These are phyloP conservation scores for Dromiciops gliroides DNA, from an alignment of 2,113 vertebrate species.

Conservation along the genomic window DNA sequence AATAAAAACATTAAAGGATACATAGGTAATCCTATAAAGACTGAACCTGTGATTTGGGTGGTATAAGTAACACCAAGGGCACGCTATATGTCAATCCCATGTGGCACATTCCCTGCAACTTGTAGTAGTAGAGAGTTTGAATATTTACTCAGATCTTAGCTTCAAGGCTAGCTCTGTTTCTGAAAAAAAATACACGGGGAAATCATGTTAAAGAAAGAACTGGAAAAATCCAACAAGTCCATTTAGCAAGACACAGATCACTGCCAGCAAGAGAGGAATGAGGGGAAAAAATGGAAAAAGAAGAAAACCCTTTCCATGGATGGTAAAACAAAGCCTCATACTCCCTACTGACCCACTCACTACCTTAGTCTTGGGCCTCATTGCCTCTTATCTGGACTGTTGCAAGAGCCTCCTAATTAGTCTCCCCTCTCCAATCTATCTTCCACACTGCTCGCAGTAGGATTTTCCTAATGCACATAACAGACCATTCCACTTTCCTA, in stretches of 20 bases:
- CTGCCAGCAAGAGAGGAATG: not conserved
- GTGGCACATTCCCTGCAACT: not conserved
- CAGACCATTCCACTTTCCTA: not conserved
- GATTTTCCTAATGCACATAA: not conserved
- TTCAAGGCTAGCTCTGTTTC: not conserved
- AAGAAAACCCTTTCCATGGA: not conserved
- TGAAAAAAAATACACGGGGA: not conserved
- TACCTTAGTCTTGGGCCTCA: not conserved
- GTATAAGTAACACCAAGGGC: not conserved
- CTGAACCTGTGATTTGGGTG: too few species aligned
- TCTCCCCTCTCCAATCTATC: not conserved
- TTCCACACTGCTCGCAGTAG: not conserved
- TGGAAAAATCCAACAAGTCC: not conserved
- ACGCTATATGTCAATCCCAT: not conserved
- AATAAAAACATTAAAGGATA: not conserved
- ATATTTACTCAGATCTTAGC: not conserved
- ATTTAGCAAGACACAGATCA: not conserved
- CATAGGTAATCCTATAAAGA: too few species aligned
- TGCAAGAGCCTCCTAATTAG: not conserved
- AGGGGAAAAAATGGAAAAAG: not conserved
- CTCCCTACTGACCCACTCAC: not conserved
- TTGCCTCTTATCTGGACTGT: not conserved
- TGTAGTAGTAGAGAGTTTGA: not conserved
- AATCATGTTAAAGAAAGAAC: not conserved
- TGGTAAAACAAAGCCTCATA: not conserved